Evolutionary conservation across 2,888 invertebrate species (phyloP).

Genomic region (Brachypterus glaber): DNA sequence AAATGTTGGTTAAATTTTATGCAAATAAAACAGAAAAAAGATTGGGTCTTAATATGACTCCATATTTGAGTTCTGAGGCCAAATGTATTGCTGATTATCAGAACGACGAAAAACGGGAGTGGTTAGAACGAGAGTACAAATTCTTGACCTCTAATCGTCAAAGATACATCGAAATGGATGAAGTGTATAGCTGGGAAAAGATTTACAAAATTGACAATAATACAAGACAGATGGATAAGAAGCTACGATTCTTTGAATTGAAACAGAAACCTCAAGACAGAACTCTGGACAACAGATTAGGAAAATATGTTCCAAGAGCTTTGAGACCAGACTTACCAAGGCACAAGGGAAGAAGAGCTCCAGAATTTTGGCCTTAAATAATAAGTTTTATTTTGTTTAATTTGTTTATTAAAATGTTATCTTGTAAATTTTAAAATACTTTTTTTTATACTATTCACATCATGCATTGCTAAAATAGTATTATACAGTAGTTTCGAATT

Average conservation of each 20-base stretch:
- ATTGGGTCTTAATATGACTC: conserved; percentile 55
- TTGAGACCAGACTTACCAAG: conserved; percentile 52
- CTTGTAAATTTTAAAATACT: too few relatives aligned
- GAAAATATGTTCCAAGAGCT: conserved; percentile 60
- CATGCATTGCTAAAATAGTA: too few relatives aligned
- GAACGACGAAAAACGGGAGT: conserved; percentile 56
- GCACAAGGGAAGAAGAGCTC: conserved; percentile 52
- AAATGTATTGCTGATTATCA: conserved; percentile 57
- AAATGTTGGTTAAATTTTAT: conserved; percentile 64
- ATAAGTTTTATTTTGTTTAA: too few relatives aligned
- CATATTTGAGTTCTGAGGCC: conserved; percentile 56
- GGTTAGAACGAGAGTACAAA: conserved; percentile 62
- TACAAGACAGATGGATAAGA: conserved; percentile 59
- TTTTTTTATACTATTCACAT: too few relatives aligned
- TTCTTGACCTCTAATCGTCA: conserved; percentile 59
- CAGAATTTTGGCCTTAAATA: conserved; percentile 60
- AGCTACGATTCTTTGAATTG: conserved; percentile 60
- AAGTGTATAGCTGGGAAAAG: conserved; percentile 72
- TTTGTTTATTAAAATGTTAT: too few relatives aligned
- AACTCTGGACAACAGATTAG: conserved; percentile 55
- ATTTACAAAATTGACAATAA: conserved; percentile 68
- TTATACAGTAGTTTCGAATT: too few relatives aligned
- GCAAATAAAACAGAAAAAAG: conserved; percentile 56
- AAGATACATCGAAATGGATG: conserved; percentile 51
- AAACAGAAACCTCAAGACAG: conserved; percentile 53